These are phyloP conservation scores for Bergia puertoricense DNA, from an alignment of 92 coral and sea anemone species.

Conservation along the genomic window DNA sequence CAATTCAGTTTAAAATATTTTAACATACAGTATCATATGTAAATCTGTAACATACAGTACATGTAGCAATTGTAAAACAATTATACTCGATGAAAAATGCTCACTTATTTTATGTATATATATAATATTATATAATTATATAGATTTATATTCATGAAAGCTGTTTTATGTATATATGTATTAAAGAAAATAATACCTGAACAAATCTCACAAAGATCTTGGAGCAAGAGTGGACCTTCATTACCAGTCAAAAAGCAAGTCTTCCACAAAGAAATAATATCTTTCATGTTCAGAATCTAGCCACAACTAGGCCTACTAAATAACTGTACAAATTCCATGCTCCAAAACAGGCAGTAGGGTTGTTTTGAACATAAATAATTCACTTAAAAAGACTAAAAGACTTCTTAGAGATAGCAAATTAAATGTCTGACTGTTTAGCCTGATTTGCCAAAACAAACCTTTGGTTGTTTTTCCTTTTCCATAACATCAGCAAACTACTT, in stretches of 20 bases:
- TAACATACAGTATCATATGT: too few species aligned
- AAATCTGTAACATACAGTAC: too few species aligned
- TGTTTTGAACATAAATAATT: background rate
- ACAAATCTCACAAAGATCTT: background rate
- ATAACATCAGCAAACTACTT: too few species aligned
- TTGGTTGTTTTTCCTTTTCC: too few species aligned
- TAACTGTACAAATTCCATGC: background rate
- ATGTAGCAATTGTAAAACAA: background rate
- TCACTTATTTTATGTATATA: background rate
- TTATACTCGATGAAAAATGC: background rate
- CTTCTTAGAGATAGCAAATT: background rate
- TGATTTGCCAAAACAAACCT: background rate
- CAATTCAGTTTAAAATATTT: background rate
- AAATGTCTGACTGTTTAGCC: background rate
- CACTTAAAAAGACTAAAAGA: background rate
- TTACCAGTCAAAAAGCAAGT: slow-evolving; percentile 31
- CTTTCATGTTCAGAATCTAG: slow-evolving; percentile 12
- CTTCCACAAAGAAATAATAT: slow-evolving; percentile 32
- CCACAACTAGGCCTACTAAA: background rate
- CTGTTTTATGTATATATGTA: background rate
- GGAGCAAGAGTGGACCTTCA: slow-evolving; percentile 8
- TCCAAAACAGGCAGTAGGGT: background rate
- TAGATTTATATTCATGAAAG: too few species aligned
- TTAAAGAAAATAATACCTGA: slow-evolving; percentile 16
- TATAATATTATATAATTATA: background rate